These are phyloP conservation scores for Sebastes wilsoni DNA, from an alignment of 2,797 vertebrate species.

Conservation along the genomic window DNA sequence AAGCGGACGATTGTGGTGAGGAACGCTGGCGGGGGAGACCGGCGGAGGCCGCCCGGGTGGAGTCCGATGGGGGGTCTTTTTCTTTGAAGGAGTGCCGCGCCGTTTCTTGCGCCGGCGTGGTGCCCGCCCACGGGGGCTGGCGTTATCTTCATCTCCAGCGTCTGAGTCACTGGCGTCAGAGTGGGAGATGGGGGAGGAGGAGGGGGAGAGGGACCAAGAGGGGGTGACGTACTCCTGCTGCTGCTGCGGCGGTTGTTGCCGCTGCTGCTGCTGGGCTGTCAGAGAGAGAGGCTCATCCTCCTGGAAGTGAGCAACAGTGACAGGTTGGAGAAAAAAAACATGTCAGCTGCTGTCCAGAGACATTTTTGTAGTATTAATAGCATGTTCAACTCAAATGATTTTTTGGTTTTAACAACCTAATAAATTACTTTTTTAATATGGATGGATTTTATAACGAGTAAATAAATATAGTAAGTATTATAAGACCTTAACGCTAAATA, in stretches of 20 bases:
- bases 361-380: background rate
- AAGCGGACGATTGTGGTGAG: conserved; percentile 44
- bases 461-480: background rate
- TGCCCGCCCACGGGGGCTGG: conserved; percentile 55
- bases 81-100: conserved; percentile 70
- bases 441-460: background rate
- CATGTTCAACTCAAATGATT: background rate
- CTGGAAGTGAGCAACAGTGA: conserved; percentile 42
- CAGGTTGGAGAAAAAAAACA: background rate
- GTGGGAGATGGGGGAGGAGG: conserved; percentile 83
- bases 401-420: background rate
- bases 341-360: background rate
- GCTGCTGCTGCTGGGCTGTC: conserved; percentile 47
- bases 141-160: conserved; percentile 64
- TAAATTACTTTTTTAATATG: background rate
- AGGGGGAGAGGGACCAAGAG: conserved; percentile 85
- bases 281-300: conserved; percentile 71
- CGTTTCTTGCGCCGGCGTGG: conserved; percentile 72
- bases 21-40: conserved; percentile 16
- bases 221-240: conserved; percentile 83
- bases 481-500: background rate
- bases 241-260: conserved; percentile 34
- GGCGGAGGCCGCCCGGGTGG: conserved; percentile 44
- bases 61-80: conserved; percentile 68
- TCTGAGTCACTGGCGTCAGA: conserved; percentile 83